Evolutionary conservation across 2,113 vertebrate genomes (phyloP).

Genomic region (Crotalus horridus): DNA sequence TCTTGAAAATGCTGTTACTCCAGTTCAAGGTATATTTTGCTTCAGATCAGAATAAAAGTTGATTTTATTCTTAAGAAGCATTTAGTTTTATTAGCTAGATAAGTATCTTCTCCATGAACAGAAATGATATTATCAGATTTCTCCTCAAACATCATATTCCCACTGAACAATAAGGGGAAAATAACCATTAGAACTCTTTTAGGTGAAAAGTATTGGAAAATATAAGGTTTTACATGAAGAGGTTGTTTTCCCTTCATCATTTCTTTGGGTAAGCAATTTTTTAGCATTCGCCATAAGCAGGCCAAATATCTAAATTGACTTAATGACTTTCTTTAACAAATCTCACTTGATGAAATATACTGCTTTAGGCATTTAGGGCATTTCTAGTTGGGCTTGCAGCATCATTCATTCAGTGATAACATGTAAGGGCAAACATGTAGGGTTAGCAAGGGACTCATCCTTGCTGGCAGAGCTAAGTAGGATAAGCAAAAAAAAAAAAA

Average conservation of each 20-base stretch:
- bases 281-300: not conserved
- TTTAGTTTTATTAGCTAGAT: not conserved
- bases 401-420: not conserved
- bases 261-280: not conserved
- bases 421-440: not conserved
- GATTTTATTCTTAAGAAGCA: not conserved
- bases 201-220: not conserved
- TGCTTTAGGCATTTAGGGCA: not conserved
- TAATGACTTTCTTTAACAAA: not conserved
- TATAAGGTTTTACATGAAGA: not conserved
- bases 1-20: not conserved
- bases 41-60: not conserved
- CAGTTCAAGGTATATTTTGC: not conserved
- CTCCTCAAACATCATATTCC: not conserved
- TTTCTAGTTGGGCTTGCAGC: not conserved
- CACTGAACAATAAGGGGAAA: not conserved
- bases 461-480: not conserved
- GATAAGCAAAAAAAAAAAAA: not conserved
- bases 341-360: not conserved
- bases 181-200: not conserved
- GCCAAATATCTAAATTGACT: not conserved
- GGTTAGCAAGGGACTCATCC: not conserved
- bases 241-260: not conserved
- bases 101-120: not conserved
- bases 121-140: not conserved